A percentile compares a stretch with the other conserved stretches of the same genome.
phyloP scores from a whole-genome alignment of 2,113 vertebrate species.

The Electrona antarctica region DNA sequence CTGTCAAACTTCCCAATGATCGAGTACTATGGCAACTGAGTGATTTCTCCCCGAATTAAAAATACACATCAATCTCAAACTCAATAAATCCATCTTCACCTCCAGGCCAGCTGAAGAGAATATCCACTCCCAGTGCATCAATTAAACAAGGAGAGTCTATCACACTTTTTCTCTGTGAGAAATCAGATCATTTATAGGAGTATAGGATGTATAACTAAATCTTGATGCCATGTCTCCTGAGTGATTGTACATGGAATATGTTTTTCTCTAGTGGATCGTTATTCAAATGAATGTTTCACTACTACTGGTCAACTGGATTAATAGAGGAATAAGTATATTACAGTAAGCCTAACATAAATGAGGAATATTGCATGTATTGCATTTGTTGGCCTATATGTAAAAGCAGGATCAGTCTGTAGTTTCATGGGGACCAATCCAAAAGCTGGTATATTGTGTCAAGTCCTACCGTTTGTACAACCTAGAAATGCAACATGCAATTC shows the following conservation, averaged over 20 bases:
- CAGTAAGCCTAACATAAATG: no score
- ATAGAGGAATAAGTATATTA: neutral
- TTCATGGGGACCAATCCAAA: no score
- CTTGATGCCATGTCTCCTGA: conserved; percentile 40
- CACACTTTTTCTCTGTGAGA: conserved; percentile 16
- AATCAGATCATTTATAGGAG: no score
- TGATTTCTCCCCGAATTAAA: conserved; percentile 46
- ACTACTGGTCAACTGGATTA: conserved; percentile 9
- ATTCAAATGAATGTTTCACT: conserved; percentile 23
- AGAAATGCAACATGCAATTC: no score
- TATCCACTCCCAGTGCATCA: conserved; percentile 51
- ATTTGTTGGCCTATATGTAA: no score
- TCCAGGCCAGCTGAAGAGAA: conserved; percentile 29
- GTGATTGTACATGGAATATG: conserved; percentile 40
- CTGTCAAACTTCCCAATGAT: conserved; percentile 34
- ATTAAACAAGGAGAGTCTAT: conserved; percentile 52
- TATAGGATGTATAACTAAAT: conserved; percentile 49
- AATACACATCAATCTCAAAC: conserved; percentile 40
- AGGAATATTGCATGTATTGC: no score
- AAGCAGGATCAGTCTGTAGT: no score
- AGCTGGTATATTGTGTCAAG: no score
- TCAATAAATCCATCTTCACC: conserved; percentile 63
- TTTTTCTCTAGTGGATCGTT: conserved; percentile 34
- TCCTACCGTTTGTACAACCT: no score
- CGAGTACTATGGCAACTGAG: conserved; percentile 13